phyloP scores from a whole-genome alignment of 2,888 invertebrate species.

The Athripsodes cinereus region DNA sequence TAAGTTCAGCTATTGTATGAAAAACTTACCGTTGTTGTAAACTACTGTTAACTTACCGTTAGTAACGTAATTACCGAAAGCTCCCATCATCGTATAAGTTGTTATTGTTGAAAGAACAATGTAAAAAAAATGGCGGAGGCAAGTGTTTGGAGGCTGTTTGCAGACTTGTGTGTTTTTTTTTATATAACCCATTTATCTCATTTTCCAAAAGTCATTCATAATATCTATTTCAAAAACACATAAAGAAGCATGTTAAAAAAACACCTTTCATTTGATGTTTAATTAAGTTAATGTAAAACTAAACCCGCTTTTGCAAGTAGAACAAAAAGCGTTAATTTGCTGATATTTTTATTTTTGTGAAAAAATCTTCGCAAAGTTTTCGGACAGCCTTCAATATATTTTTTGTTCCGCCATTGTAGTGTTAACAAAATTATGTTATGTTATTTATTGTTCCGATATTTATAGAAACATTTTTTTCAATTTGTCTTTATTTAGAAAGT shows the following conservation, averaged over 20 bases:
- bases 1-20: too few species aligned
- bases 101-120: background rate
- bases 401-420: constrained; percentile 43
- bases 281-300: too few species aligned
- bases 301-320: too few species aligned
- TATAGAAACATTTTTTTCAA: constrained; percentile 6
- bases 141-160: constrained; percentile 55
- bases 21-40: too few species aligned
- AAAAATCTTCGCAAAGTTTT: constrained; percentile 45
- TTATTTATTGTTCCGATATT: background rate
- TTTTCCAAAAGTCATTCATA: background rate
- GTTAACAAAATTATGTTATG: constrained; percentile 1
- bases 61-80: too few species aligned
- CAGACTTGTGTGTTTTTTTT: constrained; percentile 29
- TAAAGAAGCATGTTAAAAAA: background rate
- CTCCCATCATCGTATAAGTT: too few species aligned
- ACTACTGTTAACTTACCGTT: too few species aligned
- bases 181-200: background rate
- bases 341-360: background rate
- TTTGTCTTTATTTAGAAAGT: constrained; percentile 32
- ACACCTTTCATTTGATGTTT: background rate
- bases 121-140: constrained; percentile 38
- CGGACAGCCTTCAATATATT: constrained; percentile 57
- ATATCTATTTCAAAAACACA: background rate
- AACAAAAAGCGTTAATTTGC: too few species aligned